Evolutionary conservation across 2,113 vertebrate genomes (phyloP), one percentile per base, ranked within the genome.

Genomic region (Mugil cephalus): DNA sequence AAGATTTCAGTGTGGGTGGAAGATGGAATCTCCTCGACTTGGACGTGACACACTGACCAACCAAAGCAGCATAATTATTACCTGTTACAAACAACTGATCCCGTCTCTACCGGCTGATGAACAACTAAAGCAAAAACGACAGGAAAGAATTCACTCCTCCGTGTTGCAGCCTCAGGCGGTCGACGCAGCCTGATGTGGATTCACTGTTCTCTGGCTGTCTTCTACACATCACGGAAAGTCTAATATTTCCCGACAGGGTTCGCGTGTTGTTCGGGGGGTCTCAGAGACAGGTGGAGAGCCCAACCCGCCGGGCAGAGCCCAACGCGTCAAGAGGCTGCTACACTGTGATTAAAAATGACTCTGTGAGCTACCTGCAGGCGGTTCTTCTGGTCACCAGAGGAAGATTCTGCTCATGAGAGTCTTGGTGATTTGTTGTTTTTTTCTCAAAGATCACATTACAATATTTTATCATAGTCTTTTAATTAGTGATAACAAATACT

Each of bases 331-430:
- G 76, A 74, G 52, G 56, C 78, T 72, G 68, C 35, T 47, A 51
- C 74, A 15, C 80, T 66, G 64, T 80, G 78, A 83, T 82, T 86
- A 86, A 59, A 79, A 77, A 70, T 1, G 53, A 73, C 56, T 81
- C 50, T 10, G 35, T 1, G 2, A 15, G 61, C 24, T 54, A n/a
- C 64, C 75, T 63, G 69, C 77, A 18, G 63, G 47, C 1, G 18
- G n/a, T 30, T 73, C 47, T 1, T 34, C 39, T 61, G 38, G 52
- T 38, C 53, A 10, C 40, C 18, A 48, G 18, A 52, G 36, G 19
- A 63, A 48, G 8, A n/a, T 30, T 54, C 12, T 55, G 40, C 42
- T 17, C 18, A 18, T 24, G 3, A 39, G 67, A 21, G 24, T 5
- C 3, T 2, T 30, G 24, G 3, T 30, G 5, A 5, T 30, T 30